A percentile compares a stretch with the other conserved stretches of the same genome.
Conservation (phyloP, 2,797 vertebrate genomes). For the Ambastaia sidthimunki region DNA sequence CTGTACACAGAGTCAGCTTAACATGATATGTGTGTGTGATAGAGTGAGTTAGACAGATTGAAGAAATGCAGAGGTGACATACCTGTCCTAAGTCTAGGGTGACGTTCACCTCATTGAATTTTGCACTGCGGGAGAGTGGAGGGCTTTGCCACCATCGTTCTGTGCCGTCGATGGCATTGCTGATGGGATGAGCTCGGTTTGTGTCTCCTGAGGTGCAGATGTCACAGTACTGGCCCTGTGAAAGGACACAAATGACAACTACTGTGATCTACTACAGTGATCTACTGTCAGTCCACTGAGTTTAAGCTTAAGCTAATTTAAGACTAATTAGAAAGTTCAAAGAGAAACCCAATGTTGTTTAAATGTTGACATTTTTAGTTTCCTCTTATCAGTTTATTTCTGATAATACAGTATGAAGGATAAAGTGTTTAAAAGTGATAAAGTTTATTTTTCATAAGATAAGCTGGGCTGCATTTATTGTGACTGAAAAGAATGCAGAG, state of each 20-base stretch:
- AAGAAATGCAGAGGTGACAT: slow-evolving; percentile 40
- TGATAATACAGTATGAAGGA: not conserved
- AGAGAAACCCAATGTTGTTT: not conserved
- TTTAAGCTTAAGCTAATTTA: not conserved
- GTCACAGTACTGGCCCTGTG: slow-evolving; percentile 96
- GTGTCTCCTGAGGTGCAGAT: slow-evolving; percentile 84
- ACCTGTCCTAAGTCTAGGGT: slow-evolving; percentile 98
- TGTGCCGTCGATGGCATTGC: slow-evolving; percentile 92
- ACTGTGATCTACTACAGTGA: too few relatives aligned
- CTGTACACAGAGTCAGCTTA: slow-evolving; percentile 38
- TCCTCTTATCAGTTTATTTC: not conserved
- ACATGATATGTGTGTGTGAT: slow-evolving; percentile 13
- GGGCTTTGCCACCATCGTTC: slow-evolving; percentile 99
- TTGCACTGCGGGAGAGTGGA: slow-evolving; percentile 89
- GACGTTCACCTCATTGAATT: slow-evolving; percentile 93
- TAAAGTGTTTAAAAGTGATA: too few relatives aligned
- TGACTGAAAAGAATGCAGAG: not conserved
- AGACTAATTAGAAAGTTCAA: not conserved
- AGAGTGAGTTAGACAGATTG: not conserved
- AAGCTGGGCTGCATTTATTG: not conserved
- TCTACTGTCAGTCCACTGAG: not conserved
- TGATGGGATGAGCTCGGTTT: slow-evolving; percentile 90
- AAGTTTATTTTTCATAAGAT: not conserved
- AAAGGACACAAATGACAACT: not conserved
- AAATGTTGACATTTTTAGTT: slow-evolving; percentile 37